phyloP scores from a whole-genome alignment of 2,888 invertebrate species.

The Melangyna quadrimaculata region DNA sequence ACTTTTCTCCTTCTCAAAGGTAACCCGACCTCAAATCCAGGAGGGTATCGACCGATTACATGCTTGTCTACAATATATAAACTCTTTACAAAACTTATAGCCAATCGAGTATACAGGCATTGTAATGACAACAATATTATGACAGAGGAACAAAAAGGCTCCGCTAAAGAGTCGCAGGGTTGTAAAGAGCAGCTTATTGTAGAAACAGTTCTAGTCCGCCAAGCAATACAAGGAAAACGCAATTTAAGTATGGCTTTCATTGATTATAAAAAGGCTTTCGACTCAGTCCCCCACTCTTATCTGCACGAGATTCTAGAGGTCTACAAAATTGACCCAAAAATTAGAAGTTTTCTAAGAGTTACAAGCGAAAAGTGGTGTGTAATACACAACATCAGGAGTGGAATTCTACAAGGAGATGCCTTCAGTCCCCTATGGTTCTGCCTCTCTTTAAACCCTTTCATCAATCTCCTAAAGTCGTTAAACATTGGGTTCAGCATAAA shows the following conservation, averaged over 20 bases:
- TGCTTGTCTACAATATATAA: neutral
- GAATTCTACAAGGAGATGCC: too few relatives aligned
- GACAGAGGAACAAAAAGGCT: neutral
- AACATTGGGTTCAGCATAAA: too few relatives aligned
- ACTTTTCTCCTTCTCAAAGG: neutral
- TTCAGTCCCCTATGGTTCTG: too few relatives aligned
- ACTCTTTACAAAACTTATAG: neutral
- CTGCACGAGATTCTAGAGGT: neutral
- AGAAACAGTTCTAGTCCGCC: neutral
- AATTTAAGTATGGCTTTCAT: neutral
- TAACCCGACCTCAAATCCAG: neutral
- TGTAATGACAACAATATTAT: neutral
- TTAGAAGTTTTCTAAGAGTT: neutral
- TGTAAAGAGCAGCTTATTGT: too few relatives aligned
- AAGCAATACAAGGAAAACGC: neutral
- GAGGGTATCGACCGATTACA: neutral
- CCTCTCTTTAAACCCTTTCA: too few relatives aligned
- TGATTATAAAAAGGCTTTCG: too few relatives aligned
- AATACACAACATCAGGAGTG: too few relatives aligned
- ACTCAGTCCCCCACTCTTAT: too few relatives aligned
- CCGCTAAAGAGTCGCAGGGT: neutral
- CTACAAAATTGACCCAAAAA: neutral
- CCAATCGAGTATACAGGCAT: neutral
- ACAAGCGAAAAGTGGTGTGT: too few relatives aligned
- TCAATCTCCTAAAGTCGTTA: too few relatives aligned